Evolutionary conservation across 1,140 invertebrate species (phyloP).

Genomic region (Triops longicaudatus): DNA sequence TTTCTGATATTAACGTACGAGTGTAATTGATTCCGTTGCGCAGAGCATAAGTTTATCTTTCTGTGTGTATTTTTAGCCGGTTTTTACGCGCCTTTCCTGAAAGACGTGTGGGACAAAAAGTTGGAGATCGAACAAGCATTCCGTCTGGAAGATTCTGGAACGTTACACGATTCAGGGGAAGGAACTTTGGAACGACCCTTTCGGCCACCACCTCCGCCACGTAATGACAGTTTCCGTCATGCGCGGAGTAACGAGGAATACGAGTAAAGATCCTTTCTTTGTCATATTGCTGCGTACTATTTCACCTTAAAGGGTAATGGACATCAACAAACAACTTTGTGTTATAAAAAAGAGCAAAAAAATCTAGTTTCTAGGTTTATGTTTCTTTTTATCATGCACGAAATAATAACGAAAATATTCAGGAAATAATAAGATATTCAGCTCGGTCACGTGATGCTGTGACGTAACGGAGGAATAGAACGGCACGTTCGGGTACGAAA

Average conservation of each 20-base stretch:
- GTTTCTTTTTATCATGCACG: no score
- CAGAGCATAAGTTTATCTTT: background rate
- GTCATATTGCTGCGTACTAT: conserved; percentile 21
- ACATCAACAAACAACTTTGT: no score
- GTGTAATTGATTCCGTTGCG: background rate
- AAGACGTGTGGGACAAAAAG: conserved; percentile 91
- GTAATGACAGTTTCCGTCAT: conserved; percentile 40
- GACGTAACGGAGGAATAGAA: no score
- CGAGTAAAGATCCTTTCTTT: conserved; percentile 40
- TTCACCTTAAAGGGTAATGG: background rate
- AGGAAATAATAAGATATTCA: no score
- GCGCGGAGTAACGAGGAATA: conserved; percentile 35
- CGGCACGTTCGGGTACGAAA: no score
- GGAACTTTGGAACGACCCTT: conserved; percentile 57
- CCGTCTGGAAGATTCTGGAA: conserved; percentile 68
- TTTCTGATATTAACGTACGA: no score
- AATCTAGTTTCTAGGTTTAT: no score
- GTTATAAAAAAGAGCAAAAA: no score
- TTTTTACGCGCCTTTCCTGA: conserved; percentile 92
- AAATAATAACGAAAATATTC: no score
- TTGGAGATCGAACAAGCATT: conserved; percentile 88
- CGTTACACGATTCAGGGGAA: conserved; percentile 57
- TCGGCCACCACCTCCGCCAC: conserved; percentile 49
- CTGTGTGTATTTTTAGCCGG: conserved; percentile 53
- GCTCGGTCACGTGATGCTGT: no score